phyloP scores from a whole-genome alignment of 2,113 vertebrate genomes.

The Rhinopomastus cyanomelas region DNA sequence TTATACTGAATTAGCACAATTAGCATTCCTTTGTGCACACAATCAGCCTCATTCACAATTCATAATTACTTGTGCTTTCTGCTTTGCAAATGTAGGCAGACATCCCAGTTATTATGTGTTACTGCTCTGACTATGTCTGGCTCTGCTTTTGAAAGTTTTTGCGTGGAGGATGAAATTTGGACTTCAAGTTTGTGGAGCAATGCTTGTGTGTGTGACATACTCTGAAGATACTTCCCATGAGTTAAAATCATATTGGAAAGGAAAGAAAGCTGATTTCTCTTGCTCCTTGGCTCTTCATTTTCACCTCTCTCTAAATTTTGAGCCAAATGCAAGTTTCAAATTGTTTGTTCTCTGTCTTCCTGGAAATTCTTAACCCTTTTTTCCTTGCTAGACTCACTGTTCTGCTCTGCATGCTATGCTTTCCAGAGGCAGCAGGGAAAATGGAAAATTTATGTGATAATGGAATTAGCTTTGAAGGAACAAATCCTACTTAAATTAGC shows the following conservation, averaged over 20 bases:
- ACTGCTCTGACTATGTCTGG: background rate
- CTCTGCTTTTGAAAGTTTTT: background rate
- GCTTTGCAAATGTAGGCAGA: background rate
- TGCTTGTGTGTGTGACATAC: background rate
- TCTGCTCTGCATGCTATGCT: background rate
- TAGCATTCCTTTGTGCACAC: background rate
- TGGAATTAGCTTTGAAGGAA: background rate
- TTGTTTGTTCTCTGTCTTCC: too few relatives aligned
- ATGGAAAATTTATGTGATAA: background rate
- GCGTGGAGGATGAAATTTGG: background rate
- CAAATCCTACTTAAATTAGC: background rate
- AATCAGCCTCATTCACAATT: background rate
- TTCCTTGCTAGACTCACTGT: background rate
- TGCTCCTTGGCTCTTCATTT: background rate
- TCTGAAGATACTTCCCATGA: background rate
- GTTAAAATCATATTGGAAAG: background rate
- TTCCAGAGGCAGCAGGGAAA: background rate
- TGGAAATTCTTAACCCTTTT: background rate
- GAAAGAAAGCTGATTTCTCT: constrained; percentile 6
- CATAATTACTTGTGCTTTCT: background rate
- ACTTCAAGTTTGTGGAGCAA: background rate
- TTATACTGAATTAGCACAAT: background rate
- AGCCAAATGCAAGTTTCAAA: background rate
- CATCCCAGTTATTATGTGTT: background rate
- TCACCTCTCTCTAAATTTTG: background rate